Percentiles rank a stretch among this genome's conserved stretches.
Conservation (phyloP, 2,797 vertebrate genomes). For the Myripristis jacobus region DNA sequence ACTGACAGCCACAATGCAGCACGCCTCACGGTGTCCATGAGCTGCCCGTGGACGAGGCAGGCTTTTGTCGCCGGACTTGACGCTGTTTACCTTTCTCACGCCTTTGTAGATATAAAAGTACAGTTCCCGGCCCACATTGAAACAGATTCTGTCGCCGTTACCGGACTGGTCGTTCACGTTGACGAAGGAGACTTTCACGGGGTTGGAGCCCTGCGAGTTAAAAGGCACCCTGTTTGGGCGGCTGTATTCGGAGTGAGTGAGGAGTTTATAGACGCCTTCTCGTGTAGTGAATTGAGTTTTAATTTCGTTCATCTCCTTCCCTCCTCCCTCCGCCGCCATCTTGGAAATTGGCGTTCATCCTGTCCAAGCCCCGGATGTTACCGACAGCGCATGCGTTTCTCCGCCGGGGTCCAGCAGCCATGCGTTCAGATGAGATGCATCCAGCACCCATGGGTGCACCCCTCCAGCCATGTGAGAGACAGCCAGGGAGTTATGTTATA, state of each 20-base stretch:
- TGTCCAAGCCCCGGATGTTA: slow-evolving; percentile 91
- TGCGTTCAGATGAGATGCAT: slow-evolving; percentile 27
- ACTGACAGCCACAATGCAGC: slow-evolving; percentile 42
- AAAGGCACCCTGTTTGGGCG: slow-evolving; percentile 98
- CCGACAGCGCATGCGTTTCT: slow-evolving; percentile 83
- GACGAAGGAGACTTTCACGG: slow-evolving; percentile 98
- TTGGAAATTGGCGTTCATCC: slow-evolving; percentile 99
- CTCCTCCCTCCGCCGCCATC: slow-evolving; percentile 98
- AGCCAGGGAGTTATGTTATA: neutral
- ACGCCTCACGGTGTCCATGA: slow-evolving; percentile 1
- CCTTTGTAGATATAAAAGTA: slow-evolving; percentile 99
- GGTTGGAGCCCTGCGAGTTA: slow-evolving; percentile 98
- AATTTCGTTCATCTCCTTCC: slow-evolving; percentile 99
- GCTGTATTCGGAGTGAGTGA: slow-evolving; percentile 98
- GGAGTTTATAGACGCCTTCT: slow-evolving; percentile 98
- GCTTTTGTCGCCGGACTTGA: slow-evolving; percentile 70
- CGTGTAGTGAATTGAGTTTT: slow-evolving; percentile 99
- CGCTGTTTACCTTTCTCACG: slow-evolving; percentile 93
- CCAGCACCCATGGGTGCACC: too few relatives aligned
- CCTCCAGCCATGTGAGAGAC: slow-evolving; percentile 39
- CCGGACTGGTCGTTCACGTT: slow-evolving; percentile 99
- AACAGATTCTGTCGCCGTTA: slow-evolving; percentile 98
- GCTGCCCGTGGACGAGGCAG: slow-evolving; percentile 1
- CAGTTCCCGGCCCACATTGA: slow-evolving; percentile 99
- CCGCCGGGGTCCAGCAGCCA: slow-evolving; percentile 24